Conservation (phyloP, 2,797 vertebrate species). For the Eurystomus glaucurus region DNA sequence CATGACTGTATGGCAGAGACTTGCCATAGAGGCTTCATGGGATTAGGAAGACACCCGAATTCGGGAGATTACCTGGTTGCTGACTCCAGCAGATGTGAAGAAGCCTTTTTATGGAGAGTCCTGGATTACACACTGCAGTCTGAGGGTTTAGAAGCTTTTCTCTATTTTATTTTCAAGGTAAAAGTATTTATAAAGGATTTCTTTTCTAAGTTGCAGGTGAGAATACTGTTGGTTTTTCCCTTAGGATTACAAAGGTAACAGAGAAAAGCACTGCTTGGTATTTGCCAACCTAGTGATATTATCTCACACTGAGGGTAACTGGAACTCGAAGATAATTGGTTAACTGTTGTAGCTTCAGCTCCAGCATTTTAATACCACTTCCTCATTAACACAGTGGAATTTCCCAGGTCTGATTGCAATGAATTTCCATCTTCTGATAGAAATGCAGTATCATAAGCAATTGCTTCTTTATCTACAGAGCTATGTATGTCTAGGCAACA, state of each 20-base stretch:
- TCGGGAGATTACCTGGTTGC: fast-evolving
- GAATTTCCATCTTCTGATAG: not conserved
- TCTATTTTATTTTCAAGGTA: not conserved
- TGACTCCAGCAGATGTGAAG: not conserved
- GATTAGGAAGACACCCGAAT: not conserved
- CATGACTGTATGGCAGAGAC: not conserved
- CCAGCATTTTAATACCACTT: not conserved
- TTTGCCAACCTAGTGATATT: not conserved
- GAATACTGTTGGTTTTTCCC: not conserved
- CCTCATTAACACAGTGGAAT: not conserved
- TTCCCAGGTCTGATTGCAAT: not conserved
- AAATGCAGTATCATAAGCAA: not conserved
- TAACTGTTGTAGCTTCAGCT: not conserved
- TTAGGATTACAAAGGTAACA: not conserved
- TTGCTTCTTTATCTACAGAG: not conserved
- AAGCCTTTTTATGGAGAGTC: not conserved
- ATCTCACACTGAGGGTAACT: not conserved
- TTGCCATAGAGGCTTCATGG: not conserved
- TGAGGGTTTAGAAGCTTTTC: not conserved
- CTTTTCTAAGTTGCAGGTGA: not conserved
- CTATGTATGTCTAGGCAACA: not conserved
- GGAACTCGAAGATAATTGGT: not conserved
- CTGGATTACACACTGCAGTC: not conserved
- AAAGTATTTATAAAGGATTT: not conserved
- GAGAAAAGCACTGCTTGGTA: not conserved